phyloP scores from a whole-genome alignment of 2,113 vertebrate genomes.

The Galbula dea region DNA sequence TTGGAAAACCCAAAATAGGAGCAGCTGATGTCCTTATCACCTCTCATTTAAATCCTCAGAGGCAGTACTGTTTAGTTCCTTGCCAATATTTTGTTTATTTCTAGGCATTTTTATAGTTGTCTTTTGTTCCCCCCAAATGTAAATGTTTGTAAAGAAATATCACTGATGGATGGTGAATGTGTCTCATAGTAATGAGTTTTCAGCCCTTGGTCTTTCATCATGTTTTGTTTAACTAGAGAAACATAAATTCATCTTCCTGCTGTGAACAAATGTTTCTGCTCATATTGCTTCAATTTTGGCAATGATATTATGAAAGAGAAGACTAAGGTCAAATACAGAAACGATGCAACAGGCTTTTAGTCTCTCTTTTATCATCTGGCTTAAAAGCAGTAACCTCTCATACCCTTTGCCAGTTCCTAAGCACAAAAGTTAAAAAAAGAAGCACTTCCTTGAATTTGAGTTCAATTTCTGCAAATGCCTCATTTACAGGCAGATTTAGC shows the following conservation, averaged over 20 bases:
- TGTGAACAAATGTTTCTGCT: constrained; percentile 6
- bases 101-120: not conserved
- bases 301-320: not conserved
- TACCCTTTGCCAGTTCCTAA: not conserved
- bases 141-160: constrained; percentile 17
- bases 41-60: not conserved
- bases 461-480: constrained; percentile 19
- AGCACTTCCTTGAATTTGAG: not conserved
- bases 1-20: not conserved
- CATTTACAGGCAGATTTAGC: constrained; percentile 11
- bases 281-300: not conserved
- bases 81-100: not conserved
- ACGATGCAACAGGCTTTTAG: not conserved
- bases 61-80: not conserved
- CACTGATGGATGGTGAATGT: not conserved
- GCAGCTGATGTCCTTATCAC: not conserved
- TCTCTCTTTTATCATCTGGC: not conserved
- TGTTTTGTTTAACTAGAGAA: constrained; percentile 15
- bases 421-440: not conserved
- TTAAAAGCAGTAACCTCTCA: constrained; percentile 8
- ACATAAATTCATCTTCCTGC: not conserved
- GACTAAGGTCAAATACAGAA: not conserved
- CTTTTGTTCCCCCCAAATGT: not conserved
- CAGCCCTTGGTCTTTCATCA: not conserved
- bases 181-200: not conserved